These are phyloP conservation scores for Dendrolimus pini DNA, from an alignment of 2,888 invertebrate genomes.

Conservation along the genomic window DNA sequence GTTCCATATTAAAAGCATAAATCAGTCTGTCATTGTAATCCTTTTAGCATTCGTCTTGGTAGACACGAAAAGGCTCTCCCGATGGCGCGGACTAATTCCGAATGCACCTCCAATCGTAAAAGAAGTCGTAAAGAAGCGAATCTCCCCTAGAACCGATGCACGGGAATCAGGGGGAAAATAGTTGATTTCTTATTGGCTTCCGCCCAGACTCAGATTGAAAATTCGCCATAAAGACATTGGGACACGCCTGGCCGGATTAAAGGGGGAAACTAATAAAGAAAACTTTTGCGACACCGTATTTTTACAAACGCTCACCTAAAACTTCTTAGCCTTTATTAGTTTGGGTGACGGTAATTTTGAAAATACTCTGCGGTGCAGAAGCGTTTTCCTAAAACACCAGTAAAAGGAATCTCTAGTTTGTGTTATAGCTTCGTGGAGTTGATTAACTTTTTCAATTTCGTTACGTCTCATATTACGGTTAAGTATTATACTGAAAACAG, in stretches of 20 bases:
- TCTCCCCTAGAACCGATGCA: slow-evolving; percentile 68
- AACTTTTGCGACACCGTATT: slow-evolving; percentile 76
- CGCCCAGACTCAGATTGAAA: slow-evolving; percentile 74
- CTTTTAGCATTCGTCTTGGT: slow-evolving; percentile 66
- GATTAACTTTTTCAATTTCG: slow-evolving; percentile 45
- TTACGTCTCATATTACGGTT: slow-evolving; percentile 21
- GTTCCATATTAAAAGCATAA: slow-evolving; percentile 27
- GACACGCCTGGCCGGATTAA: slow-evolving; percentile 73
- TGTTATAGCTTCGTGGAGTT: slow-evolving; percentile 35
- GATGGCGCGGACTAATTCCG: slow-evolving; percentile 66
- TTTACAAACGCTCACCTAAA: slow-evolving; percentile 68
- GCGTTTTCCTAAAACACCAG: slow-evolving; percentile 34
- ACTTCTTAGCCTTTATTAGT: slow-evolving; percentile 65
- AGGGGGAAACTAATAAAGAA: slow-evolving; percentile 76
- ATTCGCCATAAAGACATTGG: slow-evolving; percentile 76
- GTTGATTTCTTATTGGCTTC: slow-evolving; percentile 76
- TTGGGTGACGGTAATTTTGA: slow-evolving; percentile 52
- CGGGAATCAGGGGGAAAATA: slow-evolving; percentile 71
- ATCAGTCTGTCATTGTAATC: slow-evolving; percentile 58
- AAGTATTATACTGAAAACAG: slow-evolving; percentile 9
- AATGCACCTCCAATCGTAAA: slow-evolving; percentile 77
- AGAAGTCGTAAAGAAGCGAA: slow-evolving; percentile 73
- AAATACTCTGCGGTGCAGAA: slow-evolving; percentile 44
- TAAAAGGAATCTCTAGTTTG: slow-evolving; percentile 40
- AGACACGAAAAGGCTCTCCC: slow-evolving; percentile 72